These are phyloP conservation scores for Struthio camelus DNA, from an alignment of 2,113 vertebrate species.

Conservation along the genomic window DNA sequence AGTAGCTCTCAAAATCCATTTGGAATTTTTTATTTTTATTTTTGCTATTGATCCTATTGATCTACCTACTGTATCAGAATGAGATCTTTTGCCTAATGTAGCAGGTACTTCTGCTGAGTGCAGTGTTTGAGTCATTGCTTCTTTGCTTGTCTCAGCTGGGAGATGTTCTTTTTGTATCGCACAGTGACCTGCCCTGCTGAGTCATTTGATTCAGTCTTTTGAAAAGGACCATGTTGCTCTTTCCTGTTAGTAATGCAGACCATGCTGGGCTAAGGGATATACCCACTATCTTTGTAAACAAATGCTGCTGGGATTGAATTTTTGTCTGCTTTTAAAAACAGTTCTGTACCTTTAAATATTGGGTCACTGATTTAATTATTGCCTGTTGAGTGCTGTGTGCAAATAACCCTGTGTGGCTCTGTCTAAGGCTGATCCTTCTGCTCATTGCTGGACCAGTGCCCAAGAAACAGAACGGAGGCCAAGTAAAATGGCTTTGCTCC, in stretches of 20 bases:
- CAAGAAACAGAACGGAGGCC: not conserved
- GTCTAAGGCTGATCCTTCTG: not conserved
- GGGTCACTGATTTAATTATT: not conserved
- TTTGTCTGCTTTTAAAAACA: not conserved
- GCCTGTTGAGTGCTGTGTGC: not conserved
- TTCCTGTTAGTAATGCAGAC: not conserved
- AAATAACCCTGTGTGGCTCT: not conserved
- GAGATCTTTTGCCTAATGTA: not conserved
- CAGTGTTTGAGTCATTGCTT: not conserved
- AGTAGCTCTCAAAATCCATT: not conserved
- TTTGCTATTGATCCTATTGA: not conserved
- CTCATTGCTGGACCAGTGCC: not conserved
- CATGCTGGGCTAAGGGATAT: not conserved
- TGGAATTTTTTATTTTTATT: not conserved
- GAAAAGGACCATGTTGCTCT: not conserved
- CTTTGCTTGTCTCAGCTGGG: constrained; percentile 21
- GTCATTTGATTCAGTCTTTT: constrained; percentile 5
- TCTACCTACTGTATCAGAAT: not conserved
- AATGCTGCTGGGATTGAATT: not conserved
- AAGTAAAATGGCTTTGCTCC: not conserved
- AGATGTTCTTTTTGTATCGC: not conserved
- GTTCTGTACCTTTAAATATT: not conserved
- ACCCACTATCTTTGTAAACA: not conserved
- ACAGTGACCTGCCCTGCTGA: not conserved
- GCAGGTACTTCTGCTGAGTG: not conserved